These are phyloP conservation scores for Diorhabda elongata DNA, from an alignment of 1,140 invertebrate genomes.

Conservation along the genomic window DNA sequence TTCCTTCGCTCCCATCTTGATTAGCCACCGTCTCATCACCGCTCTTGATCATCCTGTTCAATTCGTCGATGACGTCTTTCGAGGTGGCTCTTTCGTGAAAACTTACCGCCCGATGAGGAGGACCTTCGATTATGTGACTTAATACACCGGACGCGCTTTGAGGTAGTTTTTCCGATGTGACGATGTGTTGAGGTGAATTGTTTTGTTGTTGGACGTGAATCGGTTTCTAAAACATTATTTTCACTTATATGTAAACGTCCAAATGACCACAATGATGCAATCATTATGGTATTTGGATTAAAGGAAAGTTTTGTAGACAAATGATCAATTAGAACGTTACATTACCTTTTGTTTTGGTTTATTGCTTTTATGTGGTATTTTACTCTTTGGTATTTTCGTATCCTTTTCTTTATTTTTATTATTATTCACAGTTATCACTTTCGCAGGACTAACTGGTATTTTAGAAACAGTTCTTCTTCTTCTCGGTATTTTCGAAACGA, in stretches of 20 bases:
- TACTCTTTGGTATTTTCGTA: conserved; percentile 45
- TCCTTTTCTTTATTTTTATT: conserved; percentile 45
- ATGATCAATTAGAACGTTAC: neutral
- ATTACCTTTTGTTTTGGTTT: conserved; percentile 32
- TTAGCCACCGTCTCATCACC: conserved; percentile 47
- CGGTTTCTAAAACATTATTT: conserved; percentile 29
- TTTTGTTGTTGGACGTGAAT: conserved; percentile 30
- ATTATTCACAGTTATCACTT: conserved; percentile 22
- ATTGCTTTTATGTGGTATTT: conserved; percentile 40
- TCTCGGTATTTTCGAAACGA: conserved; percentile 46
- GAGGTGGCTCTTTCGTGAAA: conserved; percentile 69
- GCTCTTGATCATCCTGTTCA: conserved; percentile 68
- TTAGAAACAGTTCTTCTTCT: conserved; percentile 37
- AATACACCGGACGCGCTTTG: conserved; percentile 37
- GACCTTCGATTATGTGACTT: conserved; percentile 49
- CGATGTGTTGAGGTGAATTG: conserved; percentile 33
- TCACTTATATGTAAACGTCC: too few relatives aligned
- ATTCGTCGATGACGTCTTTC: conserved; percentile 71
- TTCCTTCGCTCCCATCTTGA: conserved; percentile 31
- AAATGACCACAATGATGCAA: too few relatives aligned
- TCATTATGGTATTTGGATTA: neutral
- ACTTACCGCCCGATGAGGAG: conserved; percentile 53
- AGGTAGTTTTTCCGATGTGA: conserved; percentile 41
- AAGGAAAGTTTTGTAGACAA: neutral
- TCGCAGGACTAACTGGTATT: conserved; percentile 36